Conservation (phyloP, 2,113 vertebrate genomes). For the Notarius quadriscutis region DNA sequence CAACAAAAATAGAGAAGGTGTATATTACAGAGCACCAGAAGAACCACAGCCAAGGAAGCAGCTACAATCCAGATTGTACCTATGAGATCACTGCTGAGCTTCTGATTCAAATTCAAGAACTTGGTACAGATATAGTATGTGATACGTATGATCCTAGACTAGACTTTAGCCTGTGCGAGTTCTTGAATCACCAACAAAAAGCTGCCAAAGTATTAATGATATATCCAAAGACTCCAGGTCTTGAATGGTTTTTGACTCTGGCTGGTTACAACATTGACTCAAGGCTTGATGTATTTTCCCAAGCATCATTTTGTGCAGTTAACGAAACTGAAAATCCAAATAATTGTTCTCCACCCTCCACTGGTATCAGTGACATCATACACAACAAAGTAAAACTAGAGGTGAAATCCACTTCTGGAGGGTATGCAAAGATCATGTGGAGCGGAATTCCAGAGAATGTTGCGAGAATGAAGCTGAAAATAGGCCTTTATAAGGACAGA, state of each 20-base stretch:
- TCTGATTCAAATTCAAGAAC: slow-evolving; percentile 15
- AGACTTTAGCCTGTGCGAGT: slow-evolving; percentile 18
- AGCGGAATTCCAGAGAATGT: slow-evolving; percentile 26
- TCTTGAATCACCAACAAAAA: slow-evolving; percentile 27
- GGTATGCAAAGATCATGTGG: slow-evolving; percentile 30
- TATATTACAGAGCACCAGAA: slow-evolving; percentile 9
- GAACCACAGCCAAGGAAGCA: not conserved
- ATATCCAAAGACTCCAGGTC: slow-evolving; percentile 26
- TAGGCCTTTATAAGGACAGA: slow-evolving; percentile 19
- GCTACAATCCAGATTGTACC: not conserved
- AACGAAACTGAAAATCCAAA: not conserved
- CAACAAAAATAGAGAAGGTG: slow-evolving; percentile 12
- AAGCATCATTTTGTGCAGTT: not conserved
- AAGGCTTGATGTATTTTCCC: not conserved
- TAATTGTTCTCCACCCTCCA: not conserved
- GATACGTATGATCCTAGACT: not conserved
- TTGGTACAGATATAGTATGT: not conserved
- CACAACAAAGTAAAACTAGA: not conserved
- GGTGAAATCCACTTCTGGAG: slow-evolving; percentile 22
- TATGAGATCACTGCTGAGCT: slow-evolving; percentile 12
- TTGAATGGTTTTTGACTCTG: slow-evolving; percentile 21
- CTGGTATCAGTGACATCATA: not conserved
- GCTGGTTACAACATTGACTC: slow-evolving; percentile 32
- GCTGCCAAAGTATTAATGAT: not conserved
- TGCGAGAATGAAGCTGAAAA: not conserved